These are phyloP conservation scores for Strix uralensis DNA, from an alignment of 2,113 vertebrate species.

Conservation along the genomic window DNA sequence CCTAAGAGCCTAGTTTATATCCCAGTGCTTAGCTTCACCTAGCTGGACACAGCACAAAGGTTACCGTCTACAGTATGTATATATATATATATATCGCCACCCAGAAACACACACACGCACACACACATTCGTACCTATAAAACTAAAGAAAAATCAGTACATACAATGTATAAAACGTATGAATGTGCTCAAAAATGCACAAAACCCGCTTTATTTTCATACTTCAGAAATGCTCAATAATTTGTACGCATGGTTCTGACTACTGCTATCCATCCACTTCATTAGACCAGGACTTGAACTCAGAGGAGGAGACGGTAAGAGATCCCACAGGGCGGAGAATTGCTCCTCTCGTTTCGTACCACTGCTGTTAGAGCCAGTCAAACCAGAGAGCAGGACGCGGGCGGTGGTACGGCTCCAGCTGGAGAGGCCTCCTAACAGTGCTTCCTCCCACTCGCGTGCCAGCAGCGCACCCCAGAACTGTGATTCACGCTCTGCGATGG, in stretches of 20 bases:
- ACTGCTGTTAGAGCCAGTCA: background rate
- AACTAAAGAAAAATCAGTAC: slow-evolving; percentile 69
- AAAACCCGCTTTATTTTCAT: slow-evolving; percentile 70
- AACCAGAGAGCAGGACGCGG: background rate
- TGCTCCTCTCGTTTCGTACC: background rate
- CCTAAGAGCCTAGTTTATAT: background rate
- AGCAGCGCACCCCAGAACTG: background rate
- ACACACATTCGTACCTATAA: slow-evolving; percentile 45
- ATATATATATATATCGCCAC: background rate
- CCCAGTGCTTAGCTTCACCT: slow-evolving; percentile 32
- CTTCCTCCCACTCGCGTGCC: background rate
- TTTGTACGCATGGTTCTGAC: slow-evolving; percentile 13
- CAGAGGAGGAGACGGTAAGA: background rate
- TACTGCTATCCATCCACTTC: slow-evolving; percentile 17
- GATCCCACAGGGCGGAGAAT: background rate
- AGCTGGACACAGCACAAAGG: slow-evolving; percentile 19
- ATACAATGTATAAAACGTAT: slow-evolving; percentile 75
- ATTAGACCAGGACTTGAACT: background rate
- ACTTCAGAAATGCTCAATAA: slow-evolving; percentile 65
- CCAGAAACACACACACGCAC: slow-evolving; percentile 40
- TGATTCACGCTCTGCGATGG: background rate
- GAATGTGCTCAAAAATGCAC: slow-evolving; percentile 79
- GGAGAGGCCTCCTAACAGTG: background rate
- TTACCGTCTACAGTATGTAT: background rate
- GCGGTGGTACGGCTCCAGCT: background rate